Base-by-base conservation (phyloP, 64 coral and sea anemone genomes). In the Orbicella faveolata region DNA sequence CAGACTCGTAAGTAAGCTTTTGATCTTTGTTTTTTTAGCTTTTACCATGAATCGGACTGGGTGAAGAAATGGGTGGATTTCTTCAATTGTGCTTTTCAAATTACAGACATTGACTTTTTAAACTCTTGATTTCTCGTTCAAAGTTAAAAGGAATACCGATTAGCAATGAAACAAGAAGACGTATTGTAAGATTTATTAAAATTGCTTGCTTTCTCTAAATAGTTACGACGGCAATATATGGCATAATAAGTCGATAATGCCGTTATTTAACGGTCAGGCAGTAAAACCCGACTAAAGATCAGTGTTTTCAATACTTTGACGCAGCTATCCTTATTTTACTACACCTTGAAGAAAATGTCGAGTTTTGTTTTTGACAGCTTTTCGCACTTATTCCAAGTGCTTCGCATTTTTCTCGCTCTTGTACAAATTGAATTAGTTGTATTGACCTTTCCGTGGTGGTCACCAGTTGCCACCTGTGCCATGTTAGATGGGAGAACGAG, bases 371-470 rank as follows among this genome's bases (percentile, higher is more conserved):
- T 70, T 70, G 67, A 70, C 67, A 70, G 67, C n/a, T 70, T 70
- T 70, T 78, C 75, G 19, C 75, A 78, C 75, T 78, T 78, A 78
- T 78, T 39, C 39, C 18, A 78, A 78, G 75, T 78, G 41, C 37
- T 23, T 48, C 36, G 75, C 75, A 78, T 13, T 48, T 48, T 78
- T 78, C 20, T 51, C 41, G 75, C 75, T 78, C 75, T 78, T 85
- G 82, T 48, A 85, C 64, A 85, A 85, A 66, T 85, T 72, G 63
- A 85, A 85, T 85, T 70, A 68, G 36, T 30, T 72, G 39, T 85
- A 65, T 85, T 85, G 82, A 85, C 34, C 82, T 72, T 85, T 73
- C 34, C 82, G 36, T 51, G 65, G 65, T 23, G 26, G 41, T 10
- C 82, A 85, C 82, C 82, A n/a, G 82, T 65, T 9, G 13, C 82